Conservation (phyloP, 2,888 invertebrate species). For the Panzeria rudis region DNA sequence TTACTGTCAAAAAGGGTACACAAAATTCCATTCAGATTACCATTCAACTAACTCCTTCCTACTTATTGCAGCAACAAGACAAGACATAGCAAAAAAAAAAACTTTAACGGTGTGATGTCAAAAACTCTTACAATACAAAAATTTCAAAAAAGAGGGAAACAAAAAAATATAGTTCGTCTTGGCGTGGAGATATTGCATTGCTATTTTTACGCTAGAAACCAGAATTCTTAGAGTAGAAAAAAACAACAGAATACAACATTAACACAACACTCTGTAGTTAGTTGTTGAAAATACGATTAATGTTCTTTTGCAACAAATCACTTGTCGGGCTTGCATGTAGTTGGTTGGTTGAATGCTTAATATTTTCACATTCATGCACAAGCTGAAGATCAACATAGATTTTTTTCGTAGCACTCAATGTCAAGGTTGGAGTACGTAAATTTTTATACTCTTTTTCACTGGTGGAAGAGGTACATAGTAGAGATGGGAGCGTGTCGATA, state of each 20-base stretch:
- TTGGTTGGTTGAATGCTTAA: slow-evolving; percentile 1
- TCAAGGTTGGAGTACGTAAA: slow-evolving; percentile 43
- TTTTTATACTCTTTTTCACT: neutral
- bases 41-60: too few species aligned
- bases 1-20: neutral
- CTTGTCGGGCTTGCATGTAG: neutral
- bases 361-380: neutral
- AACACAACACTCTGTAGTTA: slow-evolving; percentile 1
- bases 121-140: neutral
- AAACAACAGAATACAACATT: neutral
- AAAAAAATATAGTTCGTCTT: slow-evolving; percentile 3
- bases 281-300: slow-evolving; percentile 14
- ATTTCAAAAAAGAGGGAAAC: slow-evolving; percentile 2
- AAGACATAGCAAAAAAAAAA: neutral
- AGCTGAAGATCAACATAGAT: neutral
- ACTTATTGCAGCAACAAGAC: neutral
- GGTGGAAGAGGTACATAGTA: neutral
- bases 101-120: slow-evolving; percentile 16
- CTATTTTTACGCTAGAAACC: slow-evolving; percentile 56
- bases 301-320: slow-evolving; percentile 9
- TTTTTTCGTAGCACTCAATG: slow-evolving; percentile 26
- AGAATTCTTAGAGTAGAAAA: slow-evolving; percentile 21
- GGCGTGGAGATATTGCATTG: neutral
- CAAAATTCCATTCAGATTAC: neutral
- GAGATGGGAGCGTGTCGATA: too few species aligned